These are phyloP conservation scores for Botia almorhae DNA, from an alignment of 2,797 vertebrate genomes.

Conservation along the genomic window DNA sequence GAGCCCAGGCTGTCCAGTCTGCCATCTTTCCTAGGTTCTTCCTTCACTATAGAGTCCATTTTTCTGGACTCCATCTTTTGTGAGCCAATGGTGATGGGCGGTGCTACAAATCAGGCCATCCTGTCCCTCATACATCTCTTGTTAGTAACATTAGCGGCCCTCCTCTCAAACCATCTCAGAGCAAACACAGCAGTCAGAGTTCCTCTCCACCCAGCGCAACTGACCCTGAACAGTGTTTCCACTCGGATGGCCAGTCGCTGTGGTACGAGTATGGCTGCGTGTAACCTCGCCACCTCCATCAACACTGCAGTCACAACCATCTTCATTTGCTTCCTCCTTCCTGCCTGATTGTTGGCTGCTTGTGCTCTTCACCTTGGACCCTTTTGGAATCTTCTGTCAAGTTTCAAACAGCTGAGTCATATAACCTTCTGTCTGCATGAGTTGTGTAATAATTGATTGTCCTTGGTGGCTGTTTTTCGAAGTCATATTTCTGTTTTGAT, in stretches of 20 bases:
- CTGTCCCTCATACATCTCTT: conserved; percentile 90
- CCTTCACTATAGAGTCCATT: conserved; percentile 78
- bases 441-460: not conserved
- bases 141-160: conserved; percentile 93
- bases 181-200: conserved; percentile 47
- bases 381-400: conserved; percentile 47
- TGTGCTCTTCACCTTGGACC: conserved; percentile 32
- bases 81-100: conserved; percentile 69
- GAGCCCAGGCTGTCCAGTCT: conserved; percentile 78
- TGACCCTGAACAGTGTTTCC: not conserved
- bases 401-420: conserved; percentile 47
- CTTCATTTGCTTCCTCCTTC: conserved; percentile 45
- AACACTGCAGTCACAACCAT: conserved; percentile 61
- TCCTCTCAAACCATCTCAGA: conserved; percentile 53
- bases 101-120: conserved; percentile 82
- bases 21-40: conserved; percentile 76
- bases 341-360: conserved; percentile 50
- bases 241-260: conserved; percentile 77
- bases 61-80: conserved; percentile 82
- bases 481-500: not conserved
- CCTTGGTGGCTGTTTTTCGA: too few species aligned
- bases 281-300: conserved; percentile 79
- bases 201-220: conserved; percentile 52
- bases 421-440: conserved; percentile 48
- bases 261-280: conserved; percentile 99